A percentile compares a stretch with the other conserved stretches of the same genome.
Conservation (phyloP, 92 coral and sea anemone species). For the Phymanthus crucifer region DNA sequence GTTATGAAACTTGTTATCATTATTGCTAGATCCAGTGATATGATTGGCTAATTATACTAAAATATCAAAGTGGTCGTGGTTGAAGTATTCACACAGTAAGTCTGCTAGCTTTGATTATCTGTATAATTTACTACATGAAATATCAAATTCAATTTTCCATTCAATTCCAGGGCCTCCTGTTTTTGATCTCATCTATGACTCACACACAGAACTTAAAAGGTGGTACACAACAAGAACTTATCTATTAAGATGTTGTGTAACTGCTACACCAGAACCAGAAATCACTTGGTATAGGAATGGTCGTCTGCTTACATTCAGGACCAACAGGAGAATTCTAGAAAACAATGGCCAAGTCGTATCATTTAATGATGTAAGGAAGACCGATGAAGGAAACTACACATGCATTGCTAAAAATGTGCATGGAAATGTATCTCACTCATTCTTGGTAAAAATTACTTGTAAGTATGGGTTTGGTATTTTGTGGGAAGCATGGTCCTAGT, state of each 20-base stretch:
- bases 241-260: constrained; percentile 27
- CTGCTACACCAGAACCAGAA: constrained; percentile 79
- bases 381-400: neutral
- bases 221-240: neutral
- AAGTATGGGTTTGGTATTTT: neutral
- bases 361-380: constrained; percentile 33
- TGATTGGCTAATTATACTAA: no score
- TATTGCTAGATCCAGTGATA: no score
- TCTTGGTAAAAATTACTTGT: constrained; percentile 1
- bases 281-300: constrained; percentile 78
- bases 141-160: no score
- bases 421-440: constrained; percentile 2
- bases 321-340: constrained; percentile 47
- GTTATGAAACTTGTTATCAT: no score
- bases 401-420: neutral
- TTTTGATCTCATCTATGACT: neutral
- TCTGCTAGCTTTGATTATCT: no score
- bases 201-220: neutral
- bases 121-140: no score
- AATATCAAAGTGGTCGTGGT: no score
- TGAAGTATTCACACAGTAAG: no score
- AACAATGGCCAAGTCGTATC: constrained; percentile 54
- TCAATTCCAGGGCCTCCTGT: constrained; percentile 17
- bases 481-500: no score
- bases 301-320: constrained; percentile 48